phyloP scores from a whole-genome alignment of 2,113 vertebrate species.

The Scomber colias region DNA sequence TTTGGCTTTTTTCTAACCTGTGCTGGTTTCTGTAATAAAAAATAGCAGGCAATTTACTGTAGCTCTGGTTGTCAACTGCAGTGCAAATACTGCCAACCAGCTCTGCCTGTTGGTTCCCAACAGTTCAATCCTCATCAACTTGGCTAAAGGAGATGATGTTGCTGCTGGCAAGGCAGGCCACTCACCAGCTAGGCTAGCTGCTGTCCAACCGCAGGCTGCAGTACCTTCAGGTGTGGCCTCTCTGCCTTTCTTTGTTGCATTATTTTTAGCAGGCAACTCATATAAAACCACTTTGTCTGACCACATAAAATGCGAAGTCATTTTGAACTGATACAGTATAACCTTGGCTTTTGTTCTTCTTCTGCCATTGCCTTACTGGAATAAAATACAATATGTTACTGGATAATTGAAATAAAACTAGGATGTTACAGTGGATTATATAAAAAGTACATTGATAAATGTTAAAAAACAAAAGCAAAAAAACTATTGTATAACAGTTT shows the following conservation, averaged over 20 bases:
- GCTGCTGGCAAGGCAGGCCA: too few relatives aligned
- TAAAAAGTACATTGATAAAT: not conserved
- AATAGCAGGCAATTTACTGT: too few relatives aligned
- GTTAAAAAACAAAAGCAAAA: too few relatives aligned
- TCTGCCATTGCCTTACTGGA: not conserved
- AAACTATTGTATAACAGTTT: too few relatives aligned
- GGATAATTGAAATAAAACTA: not conserved
- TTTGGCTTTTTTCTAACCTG: not conserved
- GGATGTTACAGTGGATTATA: not conserved
- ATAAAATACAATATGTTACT: not conserved
- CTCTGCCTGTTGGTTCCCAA: constrained; percentile 33
- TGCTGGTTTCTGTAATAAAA: constrained; percentile 5
- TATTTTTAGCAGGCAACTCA: constrained; percentile 2
- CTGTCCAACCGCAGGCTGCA: constrained; percentile 14
- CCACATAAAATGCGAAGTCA: constrained; percentile 7
- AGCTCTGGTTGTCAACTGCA: too few relatives aligned
- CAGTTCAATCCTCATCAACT: constrained; percentile 35
- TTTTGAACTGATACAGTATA: not conserved
- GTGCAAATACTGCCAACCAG: constrained; percentile 27
- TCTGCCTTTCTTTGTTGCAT: constrained; percentile 7
- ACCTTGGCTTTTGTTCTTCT: not conserved
- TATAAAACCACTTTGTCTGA: not conserved
- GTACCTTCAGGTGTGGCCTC: constrained; percentile 2
- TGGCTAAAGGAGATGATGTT: too few relatives aligned
- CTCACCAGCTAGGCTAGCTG: not conserved